A percentile compares a stretch with the other conserved stretches of the same genome.
These are phyloP conservation scores for Willisornis vidua DNA, from an alignment of 2,113 vertebrate genomes.

Conservation along the genomic window DNA sequence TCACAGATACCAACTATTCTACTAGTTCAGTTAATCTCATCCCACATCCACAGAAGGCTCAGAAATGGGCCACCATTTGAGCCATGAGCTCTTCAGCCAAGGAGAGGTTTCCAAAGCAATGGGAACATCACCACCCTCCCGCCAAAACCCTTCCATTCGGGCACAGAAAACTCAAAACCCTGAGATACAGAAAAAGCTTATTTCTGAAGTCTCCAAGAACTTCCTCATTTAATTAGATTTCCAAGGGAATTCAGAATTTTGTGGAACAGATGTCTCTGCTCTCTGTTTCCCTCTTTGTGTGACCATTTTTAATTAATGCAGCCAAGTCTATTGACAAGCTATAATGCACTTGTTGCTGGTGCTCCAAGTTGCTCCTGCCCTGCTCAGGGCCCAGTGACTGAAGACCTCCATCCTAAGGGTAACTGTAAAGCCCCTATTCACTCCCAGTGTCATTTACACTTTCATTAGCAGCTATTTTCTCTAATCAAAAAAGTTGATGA, in stretches of 20 bases:
- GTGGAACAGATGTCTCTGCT: neutral
- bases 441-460: conserved; percentile 30
- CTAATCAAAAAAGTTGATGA: conserved; percentile 37
- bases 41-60: neutral
- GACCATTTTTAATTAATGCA: neutral
- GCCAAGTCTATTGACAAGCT: conserved; percentile 8
- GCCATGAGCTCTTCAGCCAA: neutral
- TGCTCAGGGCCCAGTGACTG: neutral
- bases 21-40: neutral
- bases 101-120: neutral
- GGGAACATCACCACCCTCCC: neutral
- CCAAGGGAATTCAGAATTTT: neutral
- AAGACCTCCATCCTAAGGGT: neutral
- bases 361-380: neutral
- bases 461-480: conserved; percentile 66
- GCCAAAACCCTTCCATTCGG: neutral
- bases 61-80: neutral
- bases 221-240: neutral
- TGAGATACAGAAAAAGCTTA: neutral
- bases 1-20: neutral
- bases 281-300: neutral
- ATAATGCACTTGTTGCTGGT: neutral
- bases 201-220: neutral
- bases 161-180: neutral
- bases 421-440: conserved; percentile 8